These are phyloP conservation scores for Sympetrum striolatum DNA, from an alignment of 2,888 invertebrate genomes.

Conservation along the genomic window DNA sequence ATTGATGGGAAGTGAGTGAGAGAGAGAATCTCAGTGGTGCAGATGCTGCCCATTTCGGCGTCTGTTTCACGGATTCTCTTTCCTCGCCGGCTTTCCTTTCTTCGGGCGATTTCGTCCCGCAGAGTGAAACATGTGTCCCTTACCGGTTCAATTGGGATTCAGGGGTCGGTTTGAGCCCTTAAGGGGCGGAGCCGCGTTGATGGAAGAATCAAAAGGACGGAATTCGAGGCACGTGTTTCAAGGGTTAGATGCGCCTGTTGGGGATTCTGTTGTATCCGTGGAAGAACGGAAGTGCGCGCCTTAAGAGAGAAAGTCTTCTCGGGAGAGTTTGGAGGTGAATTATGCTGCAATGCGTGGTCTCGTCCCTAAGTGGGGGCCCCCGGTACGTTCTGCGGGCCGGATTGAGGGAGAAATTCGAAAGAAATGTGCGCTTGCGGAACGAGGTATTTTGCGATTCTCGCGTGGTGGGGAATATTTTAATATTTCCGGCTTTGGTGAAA, in stretches of 20 bases:
- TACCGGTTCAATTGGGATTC: conserved; percentile 36
- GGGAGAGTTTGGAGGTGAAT: conserved; percentile 13
- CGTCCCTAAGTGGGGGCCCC: background rate
- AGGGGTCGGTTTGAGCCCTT: conserved; percentile 19
- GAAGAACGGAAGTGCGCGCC: background rate
- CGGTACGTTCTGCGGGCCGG: background rate
- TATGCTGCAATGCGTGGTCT: background rate
- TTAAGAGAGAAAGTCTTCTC: conserved; percentile 23
- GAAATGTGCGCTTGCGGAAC: too few relatives aligned
- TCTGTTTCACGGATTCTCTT: background rate
- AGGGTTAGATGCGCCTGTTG: conserved; percentile 7
- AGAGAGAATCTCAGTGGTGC: conserved; percentile 11
- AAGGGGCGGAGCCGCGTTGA: background rate
- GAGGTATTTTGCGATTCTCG: too few relatives aligned
- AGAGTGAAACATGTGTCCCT: conserved; percentile 38
- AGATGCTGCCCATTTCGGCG: conserved; percentile 10
- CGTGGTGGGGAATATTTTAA: too few relatives aligned
- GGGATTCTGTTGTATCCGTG: conserved; percentile 7
- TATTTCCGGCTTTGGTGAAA: too few relatives aligned
- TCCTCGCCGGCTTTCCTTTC: background rate
- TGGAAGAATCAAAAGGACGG: conserved; percentile 35
- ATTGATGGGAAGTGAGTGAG: background rate
- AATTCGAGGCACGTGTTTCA: conserved; percentile 28
- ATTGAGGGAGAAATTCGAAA: too few relatives aligned
- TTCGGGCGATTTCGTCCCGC: background rate